phyloP scores from a whole-genome alignment of 1,140 invertebrate genomes.

The Drosophila prosaltans region DNA sequence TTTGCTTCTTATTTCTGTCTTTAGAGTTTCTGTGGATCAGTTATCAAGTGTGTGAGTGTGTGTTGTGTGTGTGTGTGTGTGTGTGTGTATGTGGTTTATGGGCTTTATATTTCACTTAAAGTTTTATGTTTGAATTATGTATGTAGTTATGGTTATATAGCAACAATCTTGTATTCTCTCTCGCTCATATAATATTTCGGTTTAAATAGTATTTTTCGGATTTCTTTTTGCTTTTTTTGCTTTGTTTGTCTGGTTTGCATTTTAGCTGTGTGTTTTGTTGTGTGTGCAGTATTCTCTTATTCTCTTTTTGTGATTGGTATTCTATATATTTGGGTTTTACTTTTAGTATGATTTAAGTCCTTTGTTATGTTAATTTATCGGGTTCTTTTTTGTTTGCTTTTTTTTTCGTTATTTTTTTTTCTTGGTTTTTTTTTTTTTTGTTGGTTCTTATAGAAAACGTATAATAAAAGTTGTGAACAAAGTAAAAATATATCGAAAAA shows the following conservation, averaged over 20 bases:
- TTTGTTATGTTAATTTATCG: constrained; percentile 46
- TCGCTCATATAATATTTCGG: constrained; percentile 77
- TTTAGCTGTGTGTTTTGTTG: constrained; percentile 72
- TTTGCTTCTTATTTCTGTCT: constrained; percentile 5
- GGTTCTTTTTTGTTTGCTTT: constrained; percentile 33
- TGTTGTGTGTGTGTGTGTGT: too few relatives aligned
- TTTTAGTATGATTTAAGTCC: constrained; percentile 54
- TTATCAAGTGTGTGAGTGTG: background rate
- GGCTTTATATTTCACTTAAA: constrained; percentile 38
- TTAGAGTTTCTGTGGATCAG: constrained; percentile 13
- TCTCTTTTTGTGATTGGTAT: constrained; percentile 47
- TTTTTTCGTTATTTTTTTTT: constrained; percentile 31
- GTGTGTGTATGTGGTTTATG: background rate
- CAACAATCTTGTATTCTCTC: constrained; percentile 83
- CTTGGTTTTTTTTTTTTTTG: constrained; percentile 42
- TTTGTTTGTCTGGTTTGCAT: constrained; percentile 40
- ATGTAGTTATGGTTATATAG: constrained; percentile 58
- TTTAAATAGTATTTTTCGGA: constrained; percentile 45
- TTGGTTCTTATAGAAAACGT: constrained; percentile 69
- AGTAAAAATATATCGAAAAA: constrained; percentile 71
- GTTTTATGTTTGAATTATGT: constrained; percentile 39
- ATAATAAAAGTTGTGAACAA: constrained; percentile 47
- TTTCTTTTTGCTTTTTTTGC: constrained; percentile 41
- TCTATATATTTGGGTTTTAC: constrained; percentile 50
- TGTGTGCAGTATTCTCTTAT: constrained; percentile 55